Conservation (phyloP, 2,797 vertebrate genomes). For the Cygnus olor region DNA sequence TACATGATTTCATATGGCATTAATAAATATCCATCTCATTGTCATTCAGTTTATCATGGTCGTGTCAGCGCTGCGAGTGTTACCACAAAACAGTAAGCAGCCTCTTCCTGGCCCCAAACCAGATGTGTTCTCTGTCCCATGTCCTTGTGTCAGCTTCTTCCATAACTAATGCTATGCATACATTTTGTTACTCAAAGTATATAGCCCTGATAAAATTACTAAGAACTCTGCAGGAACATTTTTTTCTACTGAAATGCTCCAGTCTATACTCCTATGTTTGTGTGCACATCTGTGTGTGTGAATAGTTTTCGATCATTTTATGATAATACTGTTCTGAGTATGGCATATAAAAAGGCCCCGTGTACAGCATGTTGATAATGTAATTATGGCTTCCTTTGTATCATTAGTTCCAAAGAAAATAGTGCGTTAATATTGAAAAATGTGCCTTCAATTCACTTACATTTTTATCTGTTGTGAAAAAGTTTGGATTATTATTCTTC, state of each 20-base stretch:
- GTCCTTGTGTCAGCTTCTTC: neutral
- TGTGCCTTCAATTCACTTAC: slow-evolving; percentile 70
- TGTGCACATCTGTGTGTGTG: slow-evolving; percentile 48
- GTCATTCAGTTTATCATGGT: neutral
- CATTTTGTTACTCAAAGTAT: slow-evolving; percentile 9
- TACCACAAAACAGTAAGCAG: neutral
- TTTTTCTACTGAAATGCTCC: slow-evolving; percentile 18
- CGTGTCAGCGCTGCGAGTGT: neutral
- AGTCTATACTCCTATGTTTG: neutral
- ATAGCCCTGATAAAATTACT: neutral
- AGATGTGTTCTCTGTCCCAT: neutral
- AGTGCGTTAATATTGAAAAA: slow-evolving; percentile 48
- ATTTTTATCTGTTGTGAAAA: slow-evolving; percentile 36
- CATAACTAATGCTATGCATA: neutral
- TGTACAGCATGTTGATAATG: slow-evolving; percentile 35
- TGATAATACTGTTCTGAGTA: slow-evolving; percentile 24
- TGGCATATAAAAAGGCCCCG: slow-evolving; percentile 2
- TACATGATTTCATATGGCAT: slow-evolving; percentile 33
- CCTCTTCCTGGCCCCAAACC: neutral
- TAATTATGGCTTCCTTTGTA: slow-evolving; percentile 59
- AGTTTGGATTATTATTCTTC: slow-evolving; percentile 20
- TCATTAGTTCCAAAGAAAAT: slow-evolving; percentile 74
- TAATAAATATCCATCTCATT: neutral
- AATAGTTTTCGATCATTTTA: slow-evolving; percentile 44
- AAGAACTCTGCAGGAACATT: neutral